Percentiles rank a stretch among this genome's conserved stretches.
phyloP scores from a whole-genome alignment of 2,797 vertebrate genomes.

The Epinephelus awoara region DNA sequence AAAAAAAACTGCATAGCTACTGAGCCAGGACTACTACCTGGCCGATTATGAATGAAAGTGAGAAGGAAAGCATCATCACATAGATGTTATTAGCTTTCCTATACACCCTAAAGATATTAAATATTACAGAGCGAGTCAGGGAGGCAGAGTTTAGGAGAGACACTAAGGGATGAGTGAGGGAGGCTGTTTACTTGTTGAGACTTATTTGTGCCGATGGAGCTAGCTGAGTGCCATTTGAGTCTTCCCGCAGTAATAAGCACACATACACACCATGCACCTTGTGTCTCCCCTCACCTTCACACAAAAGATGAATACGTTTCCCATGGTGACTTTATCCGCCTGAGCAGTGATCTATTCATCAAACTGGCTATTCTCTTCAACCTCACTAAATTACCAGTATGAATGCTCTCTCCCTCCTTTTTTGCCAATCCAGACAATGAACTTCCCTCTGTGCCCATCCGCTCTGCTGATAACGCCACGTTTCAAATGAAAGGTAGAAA shows the following conservation, averaged over 20 bases:
- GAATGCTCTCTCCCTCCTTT: conserved; percentile 19
- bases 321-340: conserved; percentile 7
- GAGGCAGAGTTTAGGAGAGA: not conserved
- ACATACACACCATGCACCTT: not conserved
- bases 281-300: not conserved
- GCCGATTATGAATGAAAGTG: conserved; percentile 11
- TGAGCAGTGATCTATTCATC: conserved; percentile 29
- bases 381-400: conserved; percentile 36
- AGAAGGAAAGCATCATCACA: not conserved
- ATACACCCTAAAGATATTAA: not conserved
- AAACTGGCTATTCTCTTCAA: conserved; percentile 5
- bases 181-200: not conserved
- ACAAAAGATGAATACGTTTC: conserved; percentile 33
- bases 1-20: not conserved
- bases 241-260: conserved; percentile 9
- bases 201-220: conserved; percentile 5
- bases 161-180: not conserved
- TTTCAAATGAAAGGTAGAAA: conserved; percentile 27
- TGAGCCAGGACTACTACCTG: conserved; percentile 10
- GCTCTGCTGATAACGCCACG: not conserved
- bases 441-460: conserved; percentile 18
- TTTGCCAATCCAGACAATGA: conserved; percentile 22
- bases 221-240: conserved; percentile 15
- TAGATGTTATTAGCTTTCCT: not conserved
- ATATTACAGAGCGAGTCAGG: not conserved